Percentiles rank a stretch among this genome's conserved stretches.
These are phyloP conservation scores for Cantharis flavilabris DNA, from an alignment of 2,888 invertebrate genomes.

Conservation along the genomic window DNA sequence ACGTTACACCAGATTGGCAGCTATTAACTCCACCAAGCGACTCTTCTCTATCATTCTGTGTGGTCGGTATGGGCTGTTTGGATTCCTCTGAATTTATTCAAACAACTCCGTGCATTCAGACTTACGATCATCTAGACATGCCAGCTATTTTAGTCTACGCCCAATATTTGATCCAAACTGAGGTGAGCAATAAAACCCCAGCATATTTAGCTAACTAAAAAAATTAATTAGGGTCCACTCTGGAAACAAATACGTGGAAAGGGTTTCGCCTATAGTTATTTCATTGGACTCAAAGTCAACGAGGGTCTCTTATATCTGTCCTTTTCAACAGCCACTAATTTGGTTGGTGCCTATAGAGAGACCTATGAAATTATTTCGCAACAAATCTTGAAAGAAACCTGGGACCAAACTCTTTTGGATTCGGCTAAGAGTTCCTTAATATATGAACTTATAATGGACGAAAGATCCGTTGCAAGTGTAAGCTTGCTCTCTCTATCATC, in stretches of 20 bases:
- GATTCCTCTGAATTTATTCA: constrained; percentile 79
- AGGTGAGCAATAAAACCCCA: constrained; percentile 61
- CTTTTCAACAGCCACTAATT: constrained; percentile 77
- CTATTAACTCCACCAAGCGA: constrained; percentile 51
- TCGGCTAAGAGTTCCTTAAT: constrained; percentile 86
- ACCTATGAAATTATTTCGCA: constrained; percentile 73
- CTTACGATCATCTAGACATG: constrained; percentile 66
- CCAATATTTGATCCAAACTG: constrained; percentile 85
- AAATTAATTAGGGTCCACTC: constrained; percentile 74
- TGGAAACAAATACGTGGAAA: constrained; percentile 86
- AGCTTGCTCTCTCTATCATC: constrained; percentile 73
- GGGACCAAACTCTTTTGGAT: constrained; percentile 77
- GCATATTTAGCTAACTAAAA: background rate
- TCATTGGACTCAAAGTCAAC: constrained; percentile 64
- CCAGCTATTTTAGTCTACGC: constrained; percentile 78
- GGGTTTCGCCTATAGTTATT: constrained; percentile 83
- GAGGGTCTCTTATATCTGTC: constrained; percentile 75
- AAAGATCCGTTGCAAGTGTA: constrained; percentile 77
- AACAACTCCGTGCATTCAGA: constrained; percentile 67
- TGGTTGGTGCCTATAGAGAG: constrained; percentile 78
- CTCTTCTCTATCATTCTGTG: constrained; percentile 61
- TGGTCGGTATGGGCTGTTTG: constrained; percentile 80
- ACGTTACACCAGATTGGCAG: constrained; percentile 54
- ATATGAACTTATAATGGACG: constrained; percentile 81
- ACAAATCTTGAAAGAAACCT: constrained; percentile 65